phyloP scores from a whole-genome alignment of 2,888 invertebrate species.

The Resseliella maxima region DNA sequence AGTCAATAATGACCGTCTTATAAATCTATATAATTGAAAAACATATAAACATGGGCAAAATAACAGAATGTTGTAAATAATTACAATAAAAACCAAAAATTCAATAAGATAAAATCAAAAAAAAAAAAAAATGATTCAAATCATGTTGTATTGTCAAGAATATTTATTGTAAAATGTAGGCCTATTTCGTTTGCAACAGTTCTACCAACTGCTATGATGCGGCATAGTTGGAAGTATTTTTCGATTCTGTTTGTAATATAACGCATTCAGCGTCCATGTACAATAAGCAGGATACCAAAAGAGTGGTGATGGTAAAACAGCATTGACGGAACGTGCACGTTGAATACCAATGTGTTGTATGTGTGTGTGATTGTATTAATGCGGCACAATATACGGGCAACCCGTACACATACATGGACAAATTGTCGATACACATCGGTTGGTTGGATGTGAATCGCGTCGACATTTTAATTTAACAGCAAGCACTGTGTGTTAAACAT shows the following conservation, averaged over 20 bases:
- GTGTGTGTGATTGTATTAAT: neutral
- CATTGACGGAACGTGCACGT: neutral
- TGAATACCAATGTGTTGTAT: neutral
- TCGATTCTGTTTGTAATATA: neutral
- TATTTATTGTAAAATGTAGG: too few relatives aligned
- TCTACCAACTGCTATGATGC: too few relatives aligned
- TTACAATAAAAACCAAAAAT: too few relatives aligned
- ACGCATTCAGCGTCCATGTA: neutral
- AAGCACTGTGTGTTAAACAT: slow-evolving; percentile 38
- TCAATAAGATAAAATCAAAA: too few relatives aligned
- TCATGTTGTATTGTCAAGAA: too few relatives aligned
- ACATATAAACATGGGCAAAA: too few relatives aligned
- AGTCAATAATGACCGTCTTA: too few relatives aligned
- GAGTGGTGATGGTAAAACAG: neutral
- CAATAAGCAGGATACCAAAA: neutral
- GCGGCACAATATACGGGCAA: neutral
- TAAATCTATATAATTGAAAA: too few relatives aligned
- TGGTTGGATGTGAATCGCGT: neutral
- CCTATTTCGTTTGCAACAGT: too few relatives aligned
- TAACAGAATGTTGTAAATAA: too few relatives aligned
- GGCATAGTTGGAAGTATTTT: too few relatives aligned
- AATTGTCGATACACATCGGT: neutral
- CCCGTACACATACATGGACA: neutral
- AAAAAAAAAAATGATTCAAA: too few relatives aligned
- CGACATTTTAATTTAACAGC: slow-evolving; percentile 49